Conservation (phyloP, 2,888 invertebrate species). For the Rotaria macrura region DNA sequence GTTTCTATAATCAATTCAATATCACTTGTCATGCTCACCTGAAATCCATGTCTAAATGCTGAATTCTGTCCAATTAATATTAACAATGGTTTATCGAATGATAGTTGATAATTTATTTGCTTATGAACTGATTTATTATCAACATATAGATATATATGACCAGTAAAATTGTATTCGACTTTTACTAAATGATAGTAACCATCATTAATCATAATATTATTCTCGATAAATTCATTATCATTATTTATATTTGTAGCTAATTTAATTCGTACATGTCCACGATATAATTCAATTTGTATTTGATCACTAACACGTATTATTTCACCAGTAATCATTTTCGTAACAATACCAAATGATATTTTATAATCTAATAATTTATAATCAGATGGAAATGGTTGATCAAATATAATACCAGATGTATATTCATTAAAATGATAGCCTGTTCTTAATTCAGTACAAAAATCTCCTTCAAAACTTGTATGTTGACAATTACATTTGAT, state of each 20-base stretch:
- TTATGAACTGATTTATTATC: background rate
- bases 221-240: background rate
- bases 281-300: slow-evolving; percentile 7
- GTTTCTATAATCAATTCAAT: background rate
- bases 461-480: slow-evolving; percentile 19
- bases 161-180: background rate
- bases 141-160: background rate
- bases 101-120: background rate
- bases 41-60: background rate
- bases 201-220: background rate
- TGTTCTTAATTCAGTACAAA: background rate
- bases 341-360: background rate
- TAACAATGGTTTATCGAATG: background rate
- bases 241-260: background rate
- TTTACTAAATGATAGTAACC: slow-evolving; percentile 2
- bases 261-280: background rate
- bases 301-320: background rate
- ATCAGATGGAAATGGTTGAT: background rate
- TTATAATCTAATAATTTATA: background rate
- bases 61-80: background rate
- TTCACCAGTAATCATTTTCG: background rate
- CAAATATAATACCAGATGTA: background rate
- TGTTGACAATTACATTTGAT: background rate
- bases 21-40: background rate
- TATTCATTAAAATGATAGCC: background rate